Evolutionary conservation across 37 sponge, comb jelly and placozoan species (phyloP).

Genomic region (Theonella swinhoei): DNA sequence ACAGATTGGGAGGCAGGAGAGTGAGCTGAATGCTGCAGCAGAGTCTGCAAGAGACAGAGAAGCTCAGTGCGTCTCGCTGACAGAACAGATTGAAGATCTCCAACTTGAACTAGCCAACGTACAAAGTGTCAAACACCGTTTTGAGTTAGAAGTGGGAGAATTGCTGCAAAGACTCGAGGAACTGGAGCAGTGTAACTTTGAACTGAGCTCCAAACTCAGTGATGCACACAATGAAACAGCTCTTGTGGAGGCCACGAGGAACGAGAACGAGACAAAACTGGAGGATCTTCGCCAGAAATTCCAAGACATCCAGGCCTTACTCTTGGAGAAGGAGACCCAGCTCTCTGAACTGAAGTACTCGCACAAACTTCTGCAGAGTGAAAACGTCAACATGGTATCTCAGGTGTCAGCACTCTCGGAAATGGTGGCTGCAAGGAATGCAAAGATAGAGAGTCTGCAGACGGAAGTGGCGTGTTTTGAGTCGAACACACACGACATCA

Average conservation of each 20-base stretch:
- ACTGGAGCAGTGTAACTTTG: conserved; percentile 42
- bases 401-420: conserved; percentile 61
- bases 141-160: conserved; percentile 12
- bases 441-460: conserved; percentile 42
- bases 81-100: not conserved
- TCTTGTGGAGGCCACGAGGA: not conserved
- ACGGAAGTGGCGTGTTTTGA: conserved; percentile 24
- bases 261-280: conserved; percentile 7
- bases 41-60: conserved; percentile 5
- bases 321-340: conserved; percentile 38
- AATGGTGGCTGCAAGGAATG: conserved; percentile 49
- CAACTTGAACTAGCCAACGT: conserved; percentile 16
- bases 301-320: not conserved
- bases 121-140: not conserved
- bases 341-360: conserved; percentile 16
- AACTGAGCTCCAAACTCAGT: conserved; percentile 33
- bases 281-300: conserved; percentile 29
- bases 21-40: not conserved
- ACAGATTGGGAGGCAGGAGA: conserved; percentile 40
- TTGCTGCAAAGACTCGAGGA: conserved; percentile 30
- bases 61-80: not conserved
- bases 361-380: conserved; percentile 29
- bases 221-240: not conserved
- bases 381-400: conserved; percentile 39
- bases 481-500: conserved; percentile 33